Base-by-base conservation (phyloP, 2,797 vertebrate species). In the Thripadectes ignobilis region DNA sequence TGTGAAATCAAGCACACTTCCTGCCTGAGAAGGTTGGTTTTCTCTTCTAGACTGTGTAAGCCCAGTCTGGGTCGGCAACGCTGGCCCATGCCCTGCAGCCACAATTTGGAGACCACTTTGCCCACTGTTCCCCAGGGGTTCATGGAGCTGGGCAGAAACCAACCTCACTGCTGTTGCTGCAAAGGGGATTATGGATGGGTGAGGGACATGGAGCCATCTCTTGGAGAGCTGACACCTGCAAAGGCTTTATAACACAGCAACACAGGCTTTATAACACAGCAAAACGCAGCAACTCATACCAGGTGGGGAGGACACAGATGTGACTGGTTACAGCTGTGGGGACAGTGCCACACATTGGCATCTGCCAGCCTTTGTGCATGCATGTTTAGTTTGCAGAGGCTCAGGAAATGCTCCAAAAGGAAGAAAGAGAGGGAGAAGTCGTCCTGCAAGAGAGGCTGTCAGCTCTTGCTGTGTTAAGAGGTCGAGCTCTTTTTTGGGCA, bases 181-280 rank as follows among this genome's bases (percentile, higher is more conserved):
- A 32, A 12, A 77, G 21, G 26, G 9, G 2, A 38, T 83, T 46
- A 19, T 0, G 14, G 63, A 15, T 32, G 24, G 38, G 22, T 2
- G 5, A 43, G 34, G 38, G 43, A 36, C 51, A 58, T 0, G 0
- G 67, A 72, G 12, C 11, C 2, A 1, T 36, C 32, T 36, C 26
- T 29, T 1, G 2, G 29, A 74, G 41, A 74, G 18, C 54, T 61
- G 62, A 16, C 5, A 4, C 7, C 30, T 45, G 7, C 65, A 72
- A 76, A n/a, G 45, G 14, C 32, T 66, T 62, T 61, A 5, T 30
- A 36, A 21, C 22, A 2, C 0, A 1, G 39, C 29, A 36, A 21
- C 22, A 2, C 0, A n/a, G 45, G 14, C 32, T 66, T 61, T 61
- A 5, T 32, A 36, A 19, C 22, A 2, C 0, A 1, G 39, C 12